Conservation (phyloP, 2,888 invertebrate species). For the Mythimna lalbum region DNA sequence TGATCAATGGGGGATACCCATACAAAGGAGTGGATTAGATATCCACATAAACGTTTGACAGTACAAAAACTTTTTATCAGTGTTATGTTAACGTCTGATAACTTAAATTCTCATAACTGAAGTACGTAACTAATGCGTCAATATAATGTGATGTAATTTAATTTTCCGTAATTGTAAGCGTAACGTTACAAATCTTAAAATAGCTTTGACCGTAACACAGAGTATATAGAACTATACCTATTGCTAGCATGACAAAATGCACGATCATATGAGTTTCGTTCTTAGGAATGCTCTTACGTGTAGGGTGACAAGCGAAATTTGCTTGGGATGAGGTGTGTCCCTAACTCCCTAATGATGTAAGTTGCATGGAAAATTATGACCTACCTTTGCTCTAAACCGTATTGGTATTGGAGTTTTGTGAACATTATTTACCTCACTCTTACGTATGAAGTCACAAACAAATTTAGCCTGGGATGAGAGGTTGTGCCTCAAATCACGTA, state of each 20-base stretch:
- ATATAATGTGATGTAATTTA: slow-evolving; percentile 21
- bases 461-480: not conserved
- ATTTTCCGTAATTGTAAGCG: slow-evolving; percentile 32
- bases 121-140: slow-evolving; percentile 38
- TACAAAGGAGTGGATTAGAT: slow-evolving; percentile 20
- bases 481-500: slow-evolving; percentile 18
- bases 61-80: slow-evolving; percentile 21
- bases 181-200: slow-evolving; percentile 44
- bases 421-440: not conserved
- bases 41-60: slow-evolving; percentile 10
- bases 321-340: slow-evolving; percentile 9
- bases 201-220: slow-evolving; percentile 36
- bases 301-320: slow-evolving; percentile 24
- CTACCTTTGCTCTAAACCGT: not conserved
- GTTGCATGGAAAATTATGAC: not conserved
- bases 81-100: slow-evolving; percentile 17
- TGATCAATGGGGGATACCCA: slow-evolving; percentile 23
- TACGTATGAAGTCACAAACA: slow-evolving; percentile 26
- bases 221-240: not conserved
- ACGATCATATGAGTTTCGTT: slow-evolving; percentile 26
- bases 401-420: not conserved
- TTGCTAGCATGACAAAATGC: slow-evolving; percentile 14
- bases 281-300: slow-evolving; percentile 22
- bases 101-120: slow-evolving; percentile 36
- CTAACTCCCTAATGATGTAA: slow-evolving; percentile 14